Evolutionary conservation across 2,113 vertebrate species (phyloP).

Genomic region (Halichoerus grypus): DNA sequence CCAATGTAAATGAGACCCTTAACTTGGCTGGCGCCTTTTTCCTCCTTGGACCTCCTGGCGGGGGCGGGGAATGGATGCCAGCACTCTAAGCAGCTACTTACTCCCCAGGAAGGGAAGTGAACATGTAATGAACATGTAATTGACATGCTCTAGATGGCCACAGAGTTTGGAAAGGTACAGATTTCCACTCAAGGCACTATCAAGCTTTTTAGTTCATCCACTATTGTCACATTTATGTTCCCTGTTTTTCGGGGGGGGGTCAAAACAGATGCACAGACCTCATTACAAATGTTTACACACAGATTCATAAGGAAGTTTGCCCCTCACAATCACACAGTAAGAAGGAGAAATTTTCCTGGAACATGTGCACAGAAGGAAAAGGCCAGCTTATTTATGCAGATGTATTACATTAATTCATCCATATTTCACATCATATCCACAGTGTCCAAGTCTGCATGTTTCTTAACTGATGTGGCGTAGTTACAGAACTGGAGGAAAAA

Average conservation of each 20-base stretch:
- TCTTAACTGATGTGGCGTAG: conserved; percentile 50
- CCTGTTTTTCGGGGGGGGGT: neutral
- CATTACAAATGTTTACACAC: conserved; percentile 74
- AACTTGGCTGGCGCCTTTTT: conserved; percentile 57
- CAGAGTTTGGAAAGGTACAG: conserved; percentile 47
- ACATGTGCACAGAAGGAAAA: neutral
- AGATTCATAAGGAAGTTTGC: conserved; percentile 6
- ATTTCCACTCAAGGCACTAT: neutral
- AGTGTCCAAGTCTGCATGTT: neutral
- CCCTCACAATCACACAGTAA: neutral
- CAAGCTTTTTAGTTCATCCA: conserved; percentile 48
- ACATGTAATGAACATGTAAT: conserved; percentile 27
- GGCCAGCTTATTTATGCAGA: conserved; percentile 14
- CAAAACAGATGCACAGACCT: conserved; percentile 32
- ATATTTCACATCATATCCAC: neutral
- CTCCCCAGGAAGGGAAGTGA: neutral
- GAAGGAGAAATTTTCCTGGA: conserved; percentile 29
- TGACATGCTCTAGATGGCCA: neutral
- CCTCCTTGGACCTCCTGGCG: neutral
- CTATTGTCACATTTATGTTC: conserved; percentile 57
- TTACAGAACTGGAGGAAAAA: conserved; percentile 15
- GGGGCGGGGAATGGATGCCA: neutral
- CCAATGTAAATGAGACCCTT: rapidly evolving
- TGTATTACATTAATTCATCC: conserved; percentile 17
- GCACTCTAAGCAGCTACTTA: neutral